Evolutionary conservation across 2,797 vertebrate genomes (phyloP), one percentile per base, ranked within the genome.

Genomic region (Scolopax bukidnonensis): DNA sequence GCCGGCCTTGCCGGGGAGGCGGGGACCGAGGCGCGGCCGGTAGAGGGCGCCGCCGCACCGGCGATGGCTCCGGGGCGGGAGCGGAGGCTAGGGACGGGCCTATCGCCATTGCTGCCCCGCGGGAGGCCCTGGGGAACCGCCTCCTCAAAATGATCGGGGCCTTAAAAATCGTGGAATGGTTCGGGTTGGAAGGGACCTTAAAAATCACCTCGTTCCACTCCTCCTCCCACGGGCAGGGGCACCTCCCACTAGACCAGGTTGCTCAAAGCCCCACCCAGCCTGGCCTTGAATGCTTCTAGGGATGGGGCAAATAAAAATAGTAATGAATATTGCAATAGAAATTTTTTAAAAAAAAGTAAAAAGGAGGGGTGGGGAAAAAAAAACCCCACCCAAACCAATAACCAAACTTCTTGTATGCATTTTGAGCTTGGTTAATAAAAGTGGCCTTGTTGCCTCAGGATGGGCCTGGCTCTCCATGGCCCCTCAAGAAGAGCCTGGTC

Each of bases 1-100:
- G 36, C 36, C 17, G 4, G 9, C 17, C 7, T 8, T 14, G 1
- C 32, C 9, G 4, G 13, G 18, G 12, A 32, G 21, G 12, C 5
- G 9, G 28, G 5, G 27, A 12, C 16, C 11, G 16, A 63, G 5
- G 8, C 2, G 28, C 5, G 10, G 57, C 57, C 87, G n/a, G 32
- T 53, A 81, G 92, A 45, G 69, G 84, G 69, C 53, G 70, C 43
- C 21, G 18, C 36, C n/a, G 38, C 14, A 38, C 41, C 30, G 32
- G 14, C 19, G 6, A 54, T 32, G 43, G 28, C 8, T 5, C 33
- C 9, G 59, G 4, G 28, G 65, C 5, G 30, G 32, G 6, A 10
- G 21, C 16, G 0, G 38, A 5, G 5, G 4, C 13, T 1, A 27
- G 27, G 11, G 9, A 24, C 2, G 59, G 45, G 10, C 18, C 25